Base-by-base conservation (phyloP, 2,888 invertebrate species). In the Helleia helle region DNA sequence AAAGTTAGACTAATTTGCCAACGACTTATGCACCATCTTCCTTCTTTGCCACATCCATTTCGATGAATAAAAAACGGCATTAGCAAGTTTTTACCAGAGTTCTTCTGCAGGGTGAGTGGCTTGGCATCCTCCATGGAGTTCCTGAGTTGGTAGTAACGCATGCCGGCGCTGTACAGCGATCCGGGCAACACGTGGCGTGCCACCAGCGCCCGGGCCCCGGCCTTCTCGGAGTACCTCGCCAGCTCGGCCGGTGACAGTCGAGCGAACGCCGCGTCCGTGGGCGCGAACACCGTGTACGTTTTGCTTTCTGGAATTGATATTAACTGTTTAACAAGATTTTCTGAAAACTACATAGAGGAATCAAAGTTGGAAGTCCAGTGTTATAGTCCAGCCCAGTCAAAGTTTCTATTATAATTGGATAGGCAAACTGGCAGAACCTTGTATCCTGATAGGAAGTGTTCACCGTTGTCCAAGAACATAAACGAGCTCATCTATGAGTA, bases 211-310 rank as follows among this genome's bases (percentile, higher is more conserved):
- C 90, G 88, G 4, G 94, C 92, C 0, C 87, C 86, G 7, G 88
- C 87, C 62, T 88, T 87, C 26, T 89, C 89, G n/a, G 88, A 74
- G 31, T 87, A 87, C 47, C 86, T 84, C 27, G 88, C 81, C 12
- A 90, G 69, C 37, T 91, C 91, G 9, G 87, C 79, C 0, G 88
- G 80, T 6, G 89, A 74, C 8, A 92, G 73, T 2, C 87, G 86
- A n/a, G 88, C 86, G 72, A 95, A 94, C 38, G 94, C 94, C 38
- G 90, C 87, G 71, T 95, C 93, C 36, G 92, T 92, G 9, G 95
- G 95, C 4, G 94, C 94, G 61, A 95, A 94, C 11, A 95, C 86
- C 1, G 94, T 94, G 75, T 91, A 93, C 0, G 93, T 93, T 83
- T 93, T 93, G 43, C 91, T 88, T 48, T 93, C 93, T 93, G 65